These are phyloP conservation scores for Furnarius figulus DNA, from an alignment of 2,113 vertebrate species.

Conservation along the genomic window DNA sequence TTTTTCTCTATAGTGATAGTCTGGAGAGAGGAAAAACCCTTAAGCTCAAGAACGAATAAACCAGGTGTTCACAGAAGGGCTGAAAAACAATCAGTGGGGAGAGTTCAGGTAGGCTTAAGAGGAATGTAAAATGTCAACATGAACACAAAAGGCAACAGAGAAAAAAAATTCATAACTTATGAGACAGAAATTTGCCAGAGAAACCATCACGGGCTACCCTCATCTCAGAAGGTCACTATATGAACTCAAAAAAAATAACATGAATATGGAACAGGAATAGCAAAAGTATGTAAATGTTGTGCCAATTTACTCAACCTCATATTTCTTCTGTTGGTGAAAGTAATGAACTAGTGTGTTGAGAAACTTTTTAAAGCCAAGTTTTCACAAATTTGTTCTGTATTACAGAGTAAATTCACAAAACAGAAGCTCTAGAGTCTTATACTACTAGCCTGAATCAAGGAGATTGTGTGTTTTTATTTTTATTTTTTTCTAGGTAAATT, in stretches of 20 bases:
- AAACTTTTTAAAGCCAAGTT: background rate
- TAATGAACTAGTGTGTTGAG: background rate
- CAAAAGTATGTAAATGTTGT: background rate
- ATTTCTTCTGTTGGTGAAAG: background rate
- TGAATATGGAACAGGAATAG: background rate
- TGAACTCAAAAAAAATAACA: background rate
- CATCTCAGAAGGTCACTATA: background rate
- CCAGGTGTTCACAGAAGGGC: background rate
- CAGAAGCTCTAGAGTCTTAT: background rate
- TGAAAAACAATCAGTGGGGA: background rate
- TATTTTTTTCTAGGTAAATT: background rate
- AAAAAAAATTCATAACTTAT: background rate
- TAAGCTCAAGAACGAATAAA: background rate
- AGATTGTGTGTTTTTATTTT: too few species aligned
- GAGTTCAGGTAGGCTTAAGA: background rate
- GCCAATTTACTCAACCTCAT: fast-evolving
- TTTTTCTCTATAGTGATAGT: background rate
- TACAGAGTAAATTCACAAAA: background rate
- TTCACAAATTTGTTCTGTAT: background rate
- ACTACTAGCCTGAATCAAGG: background rate
- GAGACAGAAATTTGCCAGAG: background rate
- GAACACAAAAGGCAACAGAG: background rate
- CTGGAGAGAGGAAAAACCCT: background rate
- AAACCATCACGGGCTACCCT: background rate
- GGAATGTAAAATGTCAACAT: background rate